Conservation (phyloP, 2,888 invertebrate genomes). For the Barypeithes pellucidus region DNA sequence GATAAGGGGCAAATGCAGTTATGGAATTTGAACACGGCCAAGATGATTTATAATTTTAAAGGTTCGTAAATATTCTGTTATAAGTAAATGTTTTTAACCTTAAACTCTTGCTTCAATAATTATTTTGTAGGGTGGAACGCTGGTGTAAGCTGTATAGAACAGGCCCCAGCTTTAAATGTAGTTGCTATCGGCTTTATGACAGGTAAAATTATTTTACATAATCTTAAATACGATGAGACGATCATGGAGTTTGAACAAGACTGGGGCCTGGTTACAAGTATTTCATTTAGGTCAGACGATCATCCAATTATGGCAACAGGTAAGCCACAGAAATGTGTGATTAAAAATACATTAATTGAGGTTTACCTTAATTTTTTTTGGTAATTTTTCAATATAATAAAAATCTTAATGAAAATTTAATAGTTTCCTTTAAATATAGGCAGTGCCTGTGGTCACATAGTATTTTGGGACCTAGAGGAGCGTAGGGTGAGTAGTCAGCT, state of each 20-base stretch:
- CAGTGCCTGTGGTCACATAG: slow-evolving; percentile 83
- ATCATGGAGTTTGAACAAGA: slow-evolving; percentile 92
- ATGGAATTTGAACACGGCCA: slow-evolving; percentile 90
- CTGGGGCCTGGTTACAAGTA: slow-evolving; percentile 89
- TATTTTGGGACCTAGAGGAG: slow-evolving; percentile 95
- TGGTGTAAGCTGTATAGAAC: slow-evolving; percentile 82
- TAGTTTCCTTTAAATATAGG: slow-evolving; percentile 34
- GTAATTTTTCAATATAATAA: no score
- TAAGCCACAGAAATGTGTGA: slow-evolving; percentile 61
- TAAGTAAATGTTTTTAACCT: not conserved
- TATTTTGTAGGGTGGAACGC: slow-evolving; percentile 79
- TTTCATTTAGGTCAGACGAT: slow-evolving; percentile 91
- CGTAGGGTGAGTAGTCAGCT: slow-evolving; percentile 86
- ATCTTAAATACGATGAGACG: slow-evolving; percentile 88
- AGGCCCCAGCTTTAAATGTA: slow-evolving; percentile 94
- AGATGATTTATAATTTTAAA: slow-evolving; percentile 83
- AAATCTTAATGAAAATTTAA: no score
- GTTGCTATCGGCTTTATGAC: slow-evolving; percentile 88
- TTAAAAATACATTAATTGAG: not conserved
- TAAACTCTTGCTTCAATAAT: not conserved
- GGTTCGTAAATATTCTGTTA: slow-evolving; percentile 65
- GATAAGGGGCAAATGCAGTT: slow-evolving; percentile 88
- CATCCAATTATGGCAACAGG: slow-evolving; percentile 90
- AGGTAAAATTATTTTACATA: slow-evolving; percentile 89
- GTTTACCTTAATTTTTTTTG: no score